Evolutionary conservation across 2,797 vertebrate species (phyloP), one percentile per base, ranked within the genome.

Genomic region (Sylvia borin): DNA sequence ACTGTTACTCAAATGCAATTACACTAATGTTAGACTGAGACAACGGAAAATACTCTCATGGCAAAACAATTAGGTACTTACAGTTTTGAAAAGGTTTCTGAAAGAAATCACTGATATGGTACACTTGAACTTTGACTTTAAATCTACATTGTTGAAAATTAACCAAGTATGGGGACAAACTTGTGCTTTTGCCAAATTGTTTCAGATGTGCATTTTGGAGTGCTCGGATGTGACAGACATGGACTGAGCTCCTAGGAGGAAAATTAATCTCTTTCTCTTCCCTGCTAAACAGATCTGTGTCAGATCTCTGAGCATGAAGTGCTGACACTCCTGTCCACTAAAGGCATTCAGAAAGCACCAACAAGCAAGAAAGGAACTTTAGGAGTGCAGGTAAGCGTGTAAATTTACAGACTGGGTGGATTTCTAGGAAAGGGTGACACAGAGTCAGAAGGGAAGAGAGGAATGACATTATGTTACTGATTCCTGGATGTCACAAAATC

Each of bases 71-170:
- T 61, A 34, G 17, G 47, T 94, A 96, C 93, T 97, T 84, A 94
- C 79, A 21, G 43, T 62, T 88, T 58, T 55, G 36, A 43, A 79
- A 74, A 77, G 43, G 50, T 68, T 89, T 83, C 71, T 85, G 55
- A 43, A 83, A 91, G 65, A 85, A 85, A 87, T 48, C 47, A 27
- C 70, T 42, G 62, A 78, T n/a, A 72, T 1, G 0, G 1, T 27
- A 68, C 1, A 2, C 64, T 72, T 66, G 42, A 92, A 76, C 89
- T 70, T 94, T 64, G 75, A 67, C 20, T 48, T 91, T 42, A 55
- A 60, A 54, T 61, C 54, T 53, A 66, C 66, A 48, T 12, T 53
- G 89, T 95, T 93, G 38, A 95, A 96, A 93, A 95, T 97, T 97
- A 97, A 96, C 91, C 68, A 68, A 7, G 42, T 32, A 11, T 29